Conservation (phyloP, 2,113 vertebrate species). For the Camarhynchus parvulus region DNA sequence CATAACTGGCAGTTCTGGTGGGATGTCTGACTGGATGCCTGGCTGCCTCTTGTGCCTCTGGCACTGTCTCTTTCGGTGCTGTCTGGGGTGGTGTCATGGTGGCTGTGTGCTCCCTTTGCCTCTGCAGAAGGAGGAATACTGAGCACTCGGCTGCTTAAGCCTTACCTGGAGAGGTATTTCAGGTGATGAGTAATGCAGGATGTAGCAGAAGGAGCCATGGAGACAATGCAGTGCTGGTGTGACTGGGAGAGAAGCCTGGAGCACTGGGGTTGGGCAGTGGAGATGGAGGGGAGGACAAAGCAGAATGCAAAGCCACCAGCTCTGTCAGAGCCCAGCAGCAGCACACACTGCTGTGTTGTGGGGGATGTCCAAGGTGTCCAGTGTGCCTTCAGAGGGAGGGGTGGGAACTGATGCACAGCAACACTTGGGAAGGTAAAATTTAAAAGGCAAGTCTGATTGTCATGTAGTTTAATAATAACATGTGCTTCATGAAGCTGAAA, state of each 20-base stretch:
- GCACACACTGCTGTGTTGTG: background rate
- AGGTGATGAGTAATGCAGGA: background rate
- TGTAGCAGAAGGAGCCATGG: background rate
- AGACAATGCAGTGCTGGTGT: background rate
- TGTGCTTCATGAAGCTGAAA: background rate
- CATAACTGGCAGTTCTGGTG: background rate
- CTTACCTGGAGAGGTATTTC: background rate
- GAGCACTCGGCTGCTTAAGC: background rate
- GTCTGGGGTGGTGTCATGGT: background rate
- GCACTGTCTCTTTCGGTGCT: background rate
- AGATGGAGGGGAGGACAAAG: background rate
- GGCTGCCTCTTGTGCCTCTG: background rate
- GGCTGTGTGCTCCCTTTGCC: background rate
- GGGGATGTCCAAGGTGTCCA: background rate
- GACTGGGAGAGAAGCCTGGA: background rate
- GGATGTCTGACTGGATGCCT: background rate
- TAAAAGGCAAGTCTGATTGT: accelerated
- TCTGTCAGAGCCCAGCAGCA: background rate
- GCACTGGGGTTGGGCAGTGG: background rate
- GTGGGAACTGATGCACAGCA: background rate
- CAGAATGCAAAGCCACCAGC: background rate
- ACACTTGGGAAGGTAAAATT: background rate
- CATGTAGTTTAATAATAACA: accelerated
- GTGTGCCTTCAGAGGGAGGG: background rate
- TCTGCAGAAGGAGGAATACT: background rate